Base-by-base conservation (phyloP, 2,113 vertebrate genomes). In the Lycaon pictus region DNA sequence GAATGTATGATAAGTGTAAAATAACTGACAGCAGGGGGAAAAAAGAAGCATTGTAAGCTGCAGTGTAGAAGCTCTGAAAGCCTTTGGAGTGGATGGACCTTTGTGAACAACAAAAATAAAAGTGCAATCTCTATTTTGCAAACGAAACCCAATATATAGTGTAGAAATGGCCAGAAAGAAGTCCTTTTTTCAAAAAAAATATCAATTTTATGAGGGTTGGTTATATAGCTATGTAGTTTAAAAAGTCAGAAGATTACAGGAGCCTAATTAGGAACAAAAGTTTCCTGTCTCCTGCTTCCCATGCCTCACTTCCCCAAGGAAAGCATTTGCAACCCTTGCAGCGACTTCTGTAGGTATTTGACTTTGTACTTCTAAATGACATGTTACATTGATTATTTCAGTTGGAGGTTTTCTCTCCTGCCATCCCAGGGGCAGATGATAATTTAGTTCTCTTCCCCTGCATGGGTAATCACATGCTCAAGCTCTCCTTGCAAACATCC, bases 171-270 rank as follows among this genome's bases (percentile, higher is more conserved):
- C 53, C 85, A 71, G 76, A 94, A 62, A 89, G 51, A 72, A 87
- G 22, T 7, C 23, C 7, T 15, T 82, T 65, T 48, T 8, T 17
- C 71, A 62, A 58, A 89, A 76, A 43, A 60, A 20, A 58, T n/a
- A 96, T 90, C 84, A 72, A 43, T 93, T 93, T 93, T 53, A 58
- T 35, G 15, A 83, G 84, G 82, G 22, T 91, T 87, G 82, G 23
- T 81, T 95, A 13, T 56, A 35, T 6, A 90, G 69, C 35, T 77
- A 27, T 1, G 29, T n/a, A 51, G 71, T 85, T 88, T 71, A 80
- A 83, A 82, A 87, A 79, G 16, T 72, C 53, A 96, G 92, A 90
- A 74, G 67, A 76, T 56, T 58, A 58, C 37, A 48, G 0, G 25
- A n/a, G 20, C 48, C 29, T 63, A 69, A 51, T 25, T 60, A 88